These are phyloP conservation scores for Drosophila pandora DNA, from an alignment of 1,140 invertebrate genomes.

Conservation along the genomic window DNA sequence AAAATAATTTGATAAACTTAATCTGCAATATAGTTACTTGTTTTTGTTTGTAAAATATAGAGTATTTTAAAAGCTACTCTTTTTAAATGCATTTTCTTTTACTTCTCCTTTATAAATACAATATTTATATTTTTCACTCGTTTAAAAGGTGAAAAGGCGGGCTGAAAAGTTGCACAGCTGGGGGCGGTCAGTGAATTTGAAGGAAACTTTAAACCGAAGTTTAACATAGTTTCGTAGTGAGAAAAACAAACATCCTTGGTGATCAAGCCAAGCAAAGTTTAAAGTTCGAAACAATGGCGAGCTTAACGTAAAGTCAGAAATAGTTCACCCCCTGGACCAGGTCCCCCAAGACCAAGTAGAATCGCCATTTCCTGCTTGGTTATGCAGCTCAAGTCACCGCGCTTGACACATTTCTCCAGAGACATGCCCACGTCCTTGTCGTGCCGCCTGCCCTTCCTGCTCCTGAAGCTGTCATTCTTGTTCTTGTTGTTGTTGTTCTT, in stretches of 20 bases:
- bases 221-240: slow-evolving; percentile 55
- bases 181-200: slow-evolving; percentile 32
- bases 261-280: slow-evolving; percentile 36
- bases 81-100: slow-evolving; percentile 15
- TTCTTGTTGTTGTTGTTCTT: slow-evolving; percentile 17
- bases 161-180: slow-evolving; percentile 50
- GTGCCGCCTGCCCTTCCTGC: slow-evolving; percentile 6
- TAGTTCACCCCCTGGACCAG: slow-evolving; percentile 14
- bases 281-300: slow-evolving; percentile 55
- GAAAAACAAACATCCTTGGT: slow-evolving; percentile 17
- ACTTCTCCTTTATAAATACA: not conserved
- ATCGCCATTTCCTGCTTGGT: slow-evolving; percentile 54
- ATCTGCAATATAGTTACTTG: no score
- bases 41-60: not conserved
- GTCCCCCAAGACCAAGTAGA: not conserved
- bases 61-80: not conserved
- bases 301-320: slow-evolving; percentile 24
- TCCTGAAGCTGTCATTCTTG: slow-evolving; percentile 29
- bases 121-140: slow-evolving; percentile 20
- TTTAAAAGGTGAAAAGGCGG: slow-evolving; percentile 59
- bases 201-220: slow-evolving; percentile 52
- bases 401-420: slow-evolving; percentile 78
- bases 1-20: no score
- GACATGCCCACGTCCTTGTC: slow-evolving; percentile 62
- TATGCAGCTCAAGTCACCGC: slow-evolving; percentile 77